A percentile compares a stretch with the other conserved stretches of the same genome.
These are phyloP conservation scores for Drosophila kanapiae DNA, from an alignment of 1,140 invertebrate species.

Conservation along the genomic window DNA sequence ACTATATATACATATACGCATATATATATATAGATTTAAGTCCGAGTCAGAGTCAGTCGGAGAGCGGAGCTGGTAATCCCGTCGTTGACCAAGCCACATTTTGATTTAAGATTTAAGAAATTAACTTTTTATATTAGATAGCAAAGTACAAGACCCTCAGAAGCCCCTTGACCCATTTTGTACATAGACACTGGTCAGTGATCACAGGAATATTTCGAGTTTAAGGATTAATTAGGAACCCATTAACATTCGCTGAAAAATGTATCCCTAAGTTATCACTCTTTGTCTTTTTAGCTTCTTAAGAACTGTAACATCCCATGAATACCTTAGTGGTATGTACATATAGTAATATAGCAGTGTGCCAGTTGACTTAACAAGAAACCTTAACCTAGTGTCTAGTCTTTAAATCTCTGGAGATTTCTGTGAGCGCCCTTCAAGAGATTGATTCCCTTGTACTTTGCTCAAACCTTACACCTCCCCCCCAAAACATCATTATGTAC, in stretches of 20 bases:
- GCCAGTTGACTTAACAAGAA: constrained; percentile 25
- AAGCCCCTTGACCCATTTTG: constrained; percentile 4
- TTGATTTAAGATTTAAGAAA: constrained; percentile 13
- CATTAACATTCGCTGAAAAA: too few species aligned
- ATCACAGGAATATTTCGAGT: constrained; percentile 20
- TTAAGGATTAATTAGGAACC: not conserved
- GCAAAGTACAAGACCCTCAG: constrained; percentile 23
- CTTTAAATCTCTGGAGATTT: constrained; percentile 12
- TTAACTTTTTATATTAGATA: not conserved
- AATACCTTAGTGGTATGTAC: constrained; percentile 12
- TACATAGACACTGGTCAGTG: constrained; percentile 18
- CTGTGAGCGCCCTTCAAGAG: constrained; percentile 16
- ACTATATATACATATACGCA: not conserved
- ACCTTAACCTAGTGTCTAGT: not conserved
- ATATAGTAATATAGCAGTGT: constrained; percentile 2
- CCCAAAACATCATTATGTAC: constrained; percentile 15
- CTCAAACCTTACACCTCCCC: not conserved
- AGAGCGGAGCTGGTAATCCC: constrained; percentile 55
- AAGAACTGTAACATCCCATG: not conserved
- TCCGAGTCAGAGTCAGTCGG: constrained; percentile 28
- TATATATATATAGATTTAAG: not conserved
- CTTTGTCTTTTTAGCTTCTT: not conserved
- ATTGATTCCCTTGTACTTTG: constrained; percentile 22
- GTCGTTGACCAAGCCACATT: constrained; percentile 50
- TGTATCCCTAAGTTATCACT: not conserved